A percentile compares a stretch with the other conserved stretches of the same genome.
These are phyloP conservation scores for Agrochola litura DNA, from an alignment of 2,888 invertebrate species.

Conservation along the genomic window DNA sequence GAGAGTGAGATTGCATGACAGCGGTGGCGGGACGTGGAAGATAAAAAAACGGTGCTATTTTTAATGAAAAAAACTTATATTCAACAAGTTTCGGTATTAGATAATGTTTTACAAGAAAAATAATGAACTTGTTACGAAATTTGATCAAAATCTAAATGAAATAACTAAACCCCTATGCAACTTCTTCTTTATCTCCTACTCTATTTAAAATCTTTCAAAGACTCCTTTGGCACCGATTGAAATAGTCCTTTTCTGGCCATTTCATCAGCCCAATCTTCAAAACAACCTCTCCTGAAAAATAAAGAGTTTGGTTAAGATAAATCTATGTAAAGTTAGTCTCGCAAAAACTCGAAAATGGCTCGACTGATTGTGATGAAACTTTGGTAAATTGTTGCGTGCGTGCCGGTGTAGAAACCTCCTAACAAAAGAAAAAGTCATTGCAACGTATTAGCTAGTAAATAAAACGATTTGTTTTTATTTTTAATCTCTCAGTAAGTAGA, in stretches of 20 bases:
- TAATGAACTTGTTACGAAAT: background rate
- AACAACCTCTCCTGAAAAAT: slow-evolving; percentile 79
- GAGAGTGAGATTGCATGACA: background rate
- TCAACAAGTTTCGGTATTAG: background rate
- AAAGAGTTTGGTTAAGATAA: background rate
- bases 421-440: too few species aligned
- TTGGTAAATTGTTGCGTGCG: too few species aligned
- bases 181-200: background rate
- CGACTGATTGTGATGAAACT: too few species aligned
- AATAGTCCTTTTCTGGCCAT: slow-evolving; percentile 88
- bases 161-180: background rate
- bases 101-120: background rate
- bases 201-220: slow-evolving; percentile 65
- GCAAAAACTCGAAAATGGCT: too few species aligned
- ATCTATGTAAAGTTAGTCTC: too few species aligned
- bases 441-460: too few species aligned
- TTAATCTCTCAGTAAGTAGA: background rate
- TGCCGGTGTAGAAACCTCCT: too few species aligned
- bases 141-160: background rate
- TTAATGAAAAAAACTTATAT: slow-evolving; percentile 10
- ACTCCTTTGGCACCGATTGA: slow-evolving; percentile 80
- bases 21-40: background rate
- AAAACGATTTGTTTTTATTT: too few species aligned
- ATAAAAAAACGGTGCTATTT: background rate
- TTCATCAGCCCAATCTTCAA: slow-evolving; percentile 85